Percentiles rank a stretch among this genome's conserved stretches.
These are phyloP conservation scores for Heliconius hewitsoni DNA, from an alignment of 1,140 invertebrate genomes.

Conservation along the genomic window DNA sequence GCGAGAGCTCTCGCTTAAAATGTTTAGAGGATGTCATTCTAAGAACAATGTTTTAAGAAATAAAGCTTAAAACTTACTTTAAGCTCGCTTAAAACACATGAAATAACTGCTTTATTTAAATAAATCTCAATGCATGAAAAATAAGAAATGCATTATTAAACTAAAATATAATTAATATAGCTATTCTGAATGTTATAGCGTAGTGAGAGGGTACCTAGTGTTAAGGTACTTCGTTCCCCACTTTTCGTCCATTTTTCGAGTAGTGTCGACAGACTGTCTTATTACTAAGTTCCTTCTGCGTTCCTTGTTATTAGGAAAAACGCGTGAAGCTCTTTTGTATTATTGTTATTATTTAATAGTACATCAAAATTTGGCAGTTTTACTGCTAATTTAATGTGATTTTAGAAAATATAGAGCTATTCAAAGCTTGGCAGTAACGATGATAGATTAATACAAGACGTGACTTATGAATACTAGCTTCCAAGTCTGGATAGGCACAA, in stretches of 20 bases:
- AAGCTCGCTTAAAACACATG: not conserved
- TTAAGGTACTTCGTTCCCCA: too few species aligned
- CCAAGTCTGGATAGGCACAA: constrained; percentile 5
- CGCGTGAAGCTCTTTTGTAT: not conserved
- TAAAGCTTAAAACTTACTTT: not conserved
- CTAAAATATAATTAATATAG: too few species aligned
- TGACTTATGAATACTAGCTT: constrained; percentile 1
- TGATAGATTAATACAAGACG: constrained; percentile 1
- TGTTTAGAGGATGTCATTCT: not conserved
- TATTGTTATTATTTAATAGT: not conserved
- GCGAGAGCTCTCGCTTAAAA: not conserved
- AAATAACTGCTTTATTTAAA: not conserved
- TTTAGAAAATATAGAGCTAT: not conserved
- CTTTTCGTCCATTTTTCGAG: too few species aligned
- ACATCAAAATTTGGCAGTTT: not conserved
- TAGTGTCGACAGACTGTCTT: too few species aligned
- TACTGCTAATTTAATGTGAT: not conserved
- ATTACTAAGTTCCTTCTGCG: too few species aligned
- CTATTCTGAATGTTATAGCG: too few species aligned
- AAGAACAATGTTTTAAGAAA: not conserved
- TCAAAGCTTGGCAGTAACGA: not conserved
- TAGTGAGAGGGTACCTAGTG: too few species aligned
- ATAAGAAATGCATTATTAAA: too few species aligned
- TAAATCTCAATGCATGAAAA: too few species aligned
- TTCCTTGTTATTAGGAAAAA: too few species aligned